Base-by-base conservation (phyloP, 2,888 invertebrate genomes). In the Cryptosula pallasiana region DNA sequence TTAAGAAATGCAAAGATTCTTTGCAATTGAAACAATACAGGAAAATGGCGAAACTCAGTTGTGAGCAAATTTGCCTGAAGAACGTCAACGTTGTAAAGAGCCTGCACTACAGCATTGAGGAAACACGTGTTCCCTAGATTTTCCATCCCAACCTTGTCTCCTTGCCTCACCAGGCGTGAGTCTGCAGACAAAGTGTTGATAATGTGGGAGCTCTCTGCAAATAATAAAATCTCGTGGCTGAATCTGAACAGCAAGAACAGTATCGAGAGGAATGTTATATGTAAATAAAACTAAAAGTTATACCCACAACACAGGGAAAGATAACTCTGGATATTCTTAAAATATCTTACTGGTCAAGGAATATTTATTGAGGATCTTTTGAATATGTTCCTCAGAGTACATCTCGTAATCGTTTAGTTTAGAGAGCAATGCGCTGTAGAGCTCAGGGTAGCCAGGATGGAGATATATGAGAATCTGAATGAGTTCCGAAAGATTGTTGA, bases 81-180 rank as follows among this genome's bases (percentile, higher is more conserved):
- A 74, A 80, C 81, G 82, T 90, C 90, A 34, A 93, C 92, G 89
- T 92, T 91, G 72, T 90, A 90, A 55, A 94, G 86, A 0, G 93
- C 92, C 83, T 94, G 94, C 74, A 93, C 85, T 0, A 93, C 90
- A 81, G 92, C 92, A 85, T 94, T 94, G 91, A 93, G 91, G 79
- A 93, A 94, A 83, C 94, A 94, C 0, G 93, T 93, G 80, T 93
- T 94, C 35, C 93, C 93, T 55, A 93, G 87, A 86, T 94, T 94
- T 55, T 89, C 88, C 29, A 94, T 87, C 0, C 93, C 93, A 1
- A 91, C 91, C 74, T 86, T 90, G 88, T 82, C 82, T 13, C 27
- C 63, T n/a, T 27, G 5, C 9, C 45, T 5, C 45, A 45, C 45
- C 45, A 45, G 20, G 20, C 20, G 45, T 5, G 45, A 45, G 20